Percentiles rank a stretch among this genome's conserved stretches.
These are phyloP conservation scores for Agriotes lineatus DNA, from an alignment of 2,888 invertebrate species.

Conservation along the genomic window DNA sequence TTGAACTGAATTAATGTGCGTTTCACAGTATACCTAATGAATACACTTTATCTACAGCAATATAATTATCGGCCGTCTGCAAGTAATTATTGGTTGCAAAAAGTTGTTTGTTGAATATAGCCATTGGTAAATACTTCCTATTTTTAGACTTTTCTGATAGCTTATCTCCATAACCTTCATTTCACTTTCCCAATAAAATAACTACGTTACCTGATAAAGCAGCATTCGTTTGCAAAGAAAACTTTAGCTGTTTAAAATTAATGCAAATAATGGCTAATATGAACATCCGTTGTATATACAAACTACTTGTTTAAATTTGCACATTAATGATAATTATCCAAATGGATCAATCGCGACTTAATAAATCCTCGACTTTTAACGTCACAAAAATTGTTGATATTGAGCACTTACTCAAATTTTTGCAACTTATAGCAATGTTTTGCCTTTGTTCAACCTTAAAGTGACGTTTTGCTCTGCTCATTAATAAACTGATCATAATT, in stretches of 20 bases:
- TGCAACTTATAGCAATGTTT: conserved; percentile 27
- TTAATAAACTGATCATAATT: not conserved
- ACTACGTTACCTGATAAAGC: not conserved
- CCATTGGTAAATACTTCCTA: conserved; percentile 3
- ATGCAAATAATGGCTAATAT: no score
- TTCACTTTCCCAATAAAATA: not conserved
- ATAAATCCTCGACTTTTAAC: conserved; percentile 7
- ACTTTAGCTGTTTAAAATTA: no score
- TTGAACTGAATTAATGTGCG: conserved; percentile 4
- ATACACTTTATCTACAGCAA: not conserved
- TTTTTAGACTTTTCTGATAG: conserved; percentile 9
- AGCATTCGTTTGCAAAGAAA: no score
- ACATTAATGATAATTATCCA: no score
- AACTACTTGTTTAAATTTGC: no score
- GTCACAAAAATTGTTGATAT: not conserved
- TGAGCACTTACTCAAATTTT: not conserved
- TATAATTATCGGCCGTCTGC: conserved; percentile 4
- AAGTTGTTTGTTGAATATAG: conserved; percentile 13
- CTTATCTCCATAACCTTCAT: conserved; percentile 6
- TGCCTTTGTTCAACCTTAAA: conserved; percentile 34
- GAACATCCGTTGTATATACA: no score
- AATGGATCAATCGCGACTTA: no score
- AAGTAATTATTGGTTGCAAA: conserved; percentile 17
- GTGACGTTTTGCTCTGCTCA: not conserved
- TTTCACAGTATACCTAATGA: not conserved